Base-by-base conservation (phyloP, 2,113 vertebrate genomes). In the Noturus placidus region DNA sequence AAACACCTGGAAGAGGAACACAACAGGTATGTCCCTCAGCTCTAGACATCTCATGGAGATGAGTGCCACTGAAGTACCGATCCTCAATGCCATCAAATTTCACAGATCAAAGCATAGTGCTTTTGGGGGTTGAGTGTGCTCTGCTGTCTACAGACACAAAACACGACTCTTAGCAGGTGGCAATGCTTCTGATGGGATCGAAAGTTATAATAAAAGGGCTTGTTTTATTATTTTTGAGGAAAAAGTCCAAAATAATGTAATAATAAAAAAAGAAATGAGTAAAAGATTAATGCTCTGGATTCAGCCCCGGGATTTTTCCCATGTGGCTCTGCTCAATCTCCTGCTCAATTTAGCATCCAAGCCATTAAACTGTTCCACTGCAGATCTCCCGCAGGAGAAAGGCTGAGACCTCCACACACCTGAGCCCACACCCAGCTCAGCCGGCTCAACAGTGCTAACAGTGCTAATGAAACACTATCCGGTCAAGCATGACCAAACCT, bases 21-120 rank as follows among this genome's bases (percentile, higher is more conserved):
- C 42, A 50, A 25, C 72, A 85, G 67, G 35, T 77, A 63, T 38
- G n/a, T 63, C 35, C 30, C 85, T 79, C 78, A 85, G 77, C 76
- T 27, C 25, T 46, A 14, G 14, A 46, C 63, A 72, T 85, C 63
- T 82, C 77, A 67, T 2, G 11, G 33, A 74, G 78, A 84, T 87
- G 70, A 50, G 65, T 86, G 87, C 57, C 35, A 52, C 82, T 82
- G 33, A 67, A 84, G 82, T 57, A 84, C 70, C 81, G 22, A 85
- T 87, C 69, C 52, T 69, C 46, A 57, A 54, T 63, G 54, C 77
- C 56, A 54, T 82, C 85, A 52, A 69, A 46, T 61, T 70, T 77
- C 79, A 52, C 27, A 77, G 83, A 90, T 88, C 89, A 88, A 78
- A 90, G 86, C 83, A 38, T 22, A 38, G 59, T 83, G 61, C 59